Conservation (phyloP, 1,140 invertebrate species). For the Papilio helenus region DNA sequence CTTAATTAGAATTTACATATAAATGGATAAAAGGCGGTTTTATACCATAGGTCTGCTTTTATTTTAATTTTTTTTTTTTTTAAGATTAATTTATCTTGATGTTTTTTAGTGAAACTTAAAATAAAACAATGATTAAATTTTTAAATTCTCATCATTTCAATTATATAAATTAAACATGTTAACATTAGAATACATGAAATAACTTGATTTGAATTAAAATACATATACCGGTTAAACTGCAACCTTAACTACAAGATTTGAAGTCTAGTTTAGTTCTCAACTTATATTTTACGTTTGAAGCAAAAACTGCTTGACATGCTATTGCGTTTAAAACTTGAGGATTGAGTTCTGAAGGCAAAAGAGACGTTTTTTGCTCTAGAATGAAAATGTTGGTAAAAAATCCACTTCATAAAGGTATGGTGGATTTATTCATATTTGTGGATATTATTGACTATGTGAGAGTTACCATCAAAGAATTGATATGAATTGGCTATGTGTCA, state of each 20-base stretch:
- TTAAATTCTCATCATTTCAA: too few relatives aligned
- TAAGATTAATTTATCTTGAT: too few relatives aligned
- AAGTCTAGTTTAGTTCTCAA: conserved; percentile 48
- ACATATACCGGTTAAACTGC: conserved; percentile 31
- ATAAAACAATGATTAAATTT: too few relatives aligned
- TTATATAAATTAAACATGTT: neutral
- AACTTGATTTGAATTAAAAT: neutral
- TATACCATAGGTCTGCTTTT: too few relatives aligned
- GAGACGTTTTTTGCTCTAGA: conserved; percentile 42
- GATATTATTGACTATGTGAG: neutral
- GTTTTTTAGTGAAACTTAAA: too few relatives aligned
- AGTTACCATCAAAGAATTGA: neutral
- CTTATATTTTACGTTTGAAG: conserved; percentile 49
- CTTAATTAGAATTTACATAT: neutral
- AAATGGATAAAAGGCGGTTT: neutral
- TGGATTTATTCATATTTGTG: neutral
- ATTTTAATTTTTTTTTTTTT: too few relatives aligned
- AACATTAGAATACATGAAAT: neutral
- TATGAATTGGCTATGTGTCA: too few relatives aligned
- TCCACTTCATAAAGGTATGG: conserved; percentile 19
- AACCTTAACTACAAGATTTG: conserved; percentile 59
- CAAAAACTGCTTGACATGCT: conserved; percentile 47
- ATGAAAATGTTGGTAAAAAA: conserved; percentile 40
- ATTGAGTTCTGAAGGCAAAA: conserved; percentile 44
- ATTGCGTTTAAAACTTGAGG: conserved; percentile 45